Evolutionary conservation across 2,113 vertebrate genomes (phyloP).

Genomic region (human (Homo sapiens)): GRCh38 chr9:106251501-106252000

Average conservation of each 20-base stretch:
- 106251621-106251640: not conserved
- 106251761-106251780: not conserved
- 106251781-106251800: not conserved
- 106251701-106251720: not conserved
- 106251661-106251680: not conserved
- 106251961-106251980: not conserved
- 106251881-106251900: not conserved
- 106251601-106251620: not conserved
- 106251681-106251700: not conserved
- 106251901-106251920: not conserved
- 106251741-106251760: not conserved
- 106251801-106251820: not conserved
- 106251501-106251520: not conserved
- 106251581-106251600: conserved; percentile 14
- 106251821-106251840: not conserved
- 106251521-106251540: not conserved
- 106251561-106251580: not conserved
- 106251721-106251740: not conserved
- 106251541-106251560: not conserved
- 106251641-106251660: not conserved
- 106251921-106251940: not conserved
- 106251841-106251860: not conserved
- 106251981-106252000: not conserved
- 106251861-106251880: not conserved
- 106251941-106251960: not conserved